Conservation (phyloP, 2,113 vertebrate species). For the Ophiodon elongatus region DNA sequence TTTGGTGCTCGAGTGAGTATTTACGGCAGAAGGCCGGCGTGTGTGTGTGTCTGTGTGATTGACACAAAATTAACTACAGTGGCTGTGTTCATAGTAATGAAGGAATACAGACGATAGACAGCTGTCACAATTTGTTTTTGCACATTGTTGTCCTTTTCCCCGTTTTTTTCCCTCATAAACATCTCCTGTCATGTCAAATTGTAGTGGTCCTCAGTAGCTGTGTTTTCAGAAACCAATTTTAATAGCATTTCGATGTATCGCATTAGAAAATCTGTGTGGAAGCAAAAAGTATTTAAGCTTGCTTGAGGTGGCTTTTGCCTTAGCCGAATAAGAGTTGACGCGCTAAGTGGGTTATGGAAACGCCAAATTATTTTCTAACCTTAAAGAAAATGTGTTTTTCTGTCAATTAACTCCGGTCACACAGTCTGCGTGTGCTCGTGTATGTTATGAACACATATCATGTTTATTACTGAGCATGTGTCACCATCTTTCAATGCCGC, state of each 20-base stretch:
- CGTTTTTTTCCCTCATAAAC: not conserved
- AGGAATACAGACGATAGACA: not conserved
- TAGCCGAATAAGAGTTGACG: too few relatives aligned
- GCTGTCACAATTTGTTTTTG: not conserved
- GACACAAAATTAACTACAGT: not conserved
- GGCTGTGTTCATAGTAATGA: not conserved
- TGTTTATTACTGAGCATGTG: not conserved
- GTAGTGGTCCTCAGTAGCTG: not conserved
- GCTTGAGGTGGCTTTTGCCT: not conserved
- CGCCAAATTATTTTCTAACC: not conserved
- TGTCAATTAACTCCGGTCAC: not conserved
- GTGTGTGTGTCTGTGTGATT: conserved; percentile 1
- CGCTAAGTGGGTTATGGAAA: not conserved
- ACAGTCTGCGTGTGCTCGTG: not conserved
- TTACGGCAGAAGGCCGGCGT: not conserved
- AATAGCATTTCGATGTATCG: not conserved
- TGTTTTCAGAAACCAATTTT: not conserved
- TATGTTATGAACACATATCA: not conserved
- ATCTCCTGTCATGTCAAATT: not conserved
- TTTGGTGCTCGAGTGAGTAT: not conserved
- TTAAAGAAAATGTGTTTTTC: not conserved
- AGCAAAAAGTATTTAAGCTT: not conserved
- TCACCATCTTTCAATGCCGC: not conserved
- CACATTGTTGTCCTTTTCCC: not conserved
- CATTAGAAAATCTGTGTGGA: not conserved